Conservation (phyloP, 2,113 vertebrate genomes). For the Lophura nycthemera region DNA sequence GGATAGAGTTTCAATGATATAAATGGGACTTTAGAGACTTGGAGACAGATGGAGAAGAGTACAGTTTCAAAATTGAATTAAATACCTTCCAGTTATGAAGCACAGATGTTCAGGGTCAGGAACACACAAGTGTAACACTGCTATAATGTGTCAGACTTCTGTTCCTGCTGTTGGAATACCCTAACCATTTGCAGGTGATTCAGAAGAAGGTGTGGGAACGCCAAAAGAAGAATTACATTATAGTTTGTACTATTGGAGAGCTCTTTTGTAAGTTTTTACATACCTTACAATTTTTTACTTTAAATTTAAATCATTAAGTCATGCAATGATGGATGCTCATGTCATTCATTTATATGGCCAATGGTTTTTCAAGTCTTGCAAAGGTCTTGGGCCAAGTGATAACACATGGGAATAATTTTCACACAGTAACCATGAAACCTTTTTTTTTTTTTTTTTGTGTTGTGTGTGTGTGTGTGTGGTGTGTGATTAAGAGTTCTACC, state of each 20-base stretch:
- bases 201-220: background rate
- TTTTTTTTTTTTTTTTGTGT: background rate
- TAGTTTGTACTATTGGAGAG: background rate
- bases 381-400: slow-evolving; percentile 20
- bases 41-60: slow-evolving; percentile 36
- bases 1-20: slow-evolving; percentile 26
- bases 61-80: slow-evolving; percentile 61
- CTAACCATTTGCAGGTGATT: slow-evolving; percentile 54
- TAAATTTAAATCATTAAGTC: background rate
- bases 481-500: background rate
- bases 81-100: slow-evolving; percentile 13
- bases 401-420: slow-evolving; percentile 32
- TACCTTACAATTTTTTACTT: background rate
- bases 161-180: background rate
- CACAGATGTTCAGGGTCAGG: slow-evolving; percentile 56
- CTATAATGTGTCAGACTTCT: slow-evolving; percentile 27
- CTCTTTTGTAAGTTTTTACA: background rate
- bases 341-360: background rate
- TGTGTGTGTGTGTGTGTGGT: background rate
- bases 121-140: slow-evolving; percentile 28
- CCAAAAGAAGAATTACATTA: background rate
- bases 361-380: slow-evolving; percentile 9
- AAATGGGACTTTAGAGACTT: slow-evolving; percentile 39
- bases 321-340: background rate
- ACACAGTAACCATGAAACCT: background rate